These are phyloP conservation scores for Hemitrygon akajei DNA, from an alignment of 2,797 vertebrate species.

Conservation along the genomic window DNA sequence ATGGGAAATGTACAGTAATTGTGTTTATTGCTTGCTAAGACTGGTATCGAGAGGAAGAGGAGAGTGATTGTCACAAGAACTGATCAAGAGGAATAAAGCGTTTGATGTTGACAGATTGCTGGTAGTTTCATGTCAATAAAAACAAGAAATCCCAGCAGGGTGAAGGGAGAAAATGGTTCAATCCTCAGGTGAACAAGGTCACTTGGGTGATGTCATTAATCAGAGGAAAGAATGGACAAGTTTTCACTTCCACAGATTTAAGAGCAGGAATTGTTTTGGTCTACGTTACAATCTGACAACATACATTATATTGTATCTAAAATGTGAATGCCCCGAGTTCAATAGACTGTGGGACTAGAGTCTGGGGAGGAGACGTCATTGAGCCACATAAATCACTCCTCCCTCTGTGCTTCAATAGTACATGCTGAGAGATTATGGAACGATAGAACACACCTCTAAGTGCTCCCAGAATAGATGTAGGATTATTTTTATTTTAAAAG, in stretches of 20 bases:
- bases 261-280: neutral
- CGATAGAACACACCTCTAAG: neutral
- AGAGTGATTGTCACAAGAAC: too few species aligned
- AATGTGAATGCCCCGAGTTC: too few species aligned
- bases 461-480: neutral
- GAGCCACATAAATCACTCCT: too few species aligned
- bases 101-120: too few species aligned
- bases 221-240: neutral
- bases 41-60: too few species aligned
- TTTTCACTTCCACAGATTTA: neutral
- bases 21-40: neutral
- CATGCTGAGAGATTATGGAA: neutral
- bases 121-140: too few species aligned
- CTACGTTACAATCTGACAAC: neutral
- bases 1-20: neutral
- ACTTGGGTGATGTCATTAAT: neutral
- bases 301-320: neutral
- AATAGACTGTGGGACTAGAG: too few species aligned
- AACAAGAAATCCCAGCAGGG: too few species aligned
- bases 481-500: neutral
- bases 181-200: too few species aligned
- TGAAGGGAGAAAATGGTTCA: too few species aligned
- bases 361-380: too few species aligned
- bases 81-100: too few species aligned
- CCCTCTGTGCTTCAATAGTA: neutral